Base-by-base conservation (phyloP, 2,113 vertebrate genomes). In the Eudorcas thomsonii region DNA sequence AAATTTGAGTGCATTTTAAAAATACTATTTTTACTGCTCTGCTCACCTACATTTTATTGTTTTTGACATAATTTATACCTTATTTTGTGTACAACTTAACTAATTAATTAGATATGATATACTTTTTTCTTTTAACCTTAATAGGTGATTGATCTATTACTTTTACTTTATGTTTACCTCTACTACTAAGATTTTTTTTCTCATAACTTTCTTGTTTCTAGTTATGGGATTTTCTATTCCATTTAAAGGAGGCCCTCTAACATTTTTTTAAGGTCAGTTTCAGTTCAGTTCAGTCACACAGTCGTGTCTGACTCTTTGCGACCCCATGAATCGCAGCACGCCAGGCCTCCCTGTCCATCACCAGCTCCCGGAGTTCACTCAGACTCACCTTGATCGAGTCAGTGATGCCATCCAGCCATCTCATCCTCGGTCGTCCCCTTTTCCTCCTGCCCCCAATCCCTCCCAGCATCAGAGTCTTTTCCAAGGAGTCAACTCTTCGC, bases 301-400 rank as follows among this genome's bases (percentile, higher is more conserved):
- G 57, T 59, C 23, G 0, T 59, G 57, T 26, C 9, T 1, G 4
- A 59, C 57, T 59, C 57, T 59, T 59, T 25, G 23, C 4, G 23
- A 26, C 57, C 23, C 21, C 57, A 59, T 59, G 23, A 57, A 57
- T 2, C 0, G 2, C 55, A 57, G 55, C 55, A 57, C 9, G 1
- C 21, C 9, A 57, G 55, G 55, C 55, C 23, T 25, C 21, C 55
- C 9, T 57, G 23, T 57, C 23, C 55, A 57, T 57, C 55, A 25
- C 23, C 55, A 57, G 25, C 55, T 57, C 55, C 55, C 23, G 0
- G 55, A 57, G 55, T 25, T 57, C 55, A 57, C 55, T 57, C 55
- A 57, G 1, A 57, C 55, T 57, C 55, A 57, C 23, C 0, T 57
- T 23, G 9, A 57, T 25, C 0, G 9, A 57, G 23, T 25, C 55